Evolutionary conservation across 1,140 invertebrate species (phyloP), one percentile per base, ranked within the genome.

Genomic region (Zaprionus africanus): DNA sequence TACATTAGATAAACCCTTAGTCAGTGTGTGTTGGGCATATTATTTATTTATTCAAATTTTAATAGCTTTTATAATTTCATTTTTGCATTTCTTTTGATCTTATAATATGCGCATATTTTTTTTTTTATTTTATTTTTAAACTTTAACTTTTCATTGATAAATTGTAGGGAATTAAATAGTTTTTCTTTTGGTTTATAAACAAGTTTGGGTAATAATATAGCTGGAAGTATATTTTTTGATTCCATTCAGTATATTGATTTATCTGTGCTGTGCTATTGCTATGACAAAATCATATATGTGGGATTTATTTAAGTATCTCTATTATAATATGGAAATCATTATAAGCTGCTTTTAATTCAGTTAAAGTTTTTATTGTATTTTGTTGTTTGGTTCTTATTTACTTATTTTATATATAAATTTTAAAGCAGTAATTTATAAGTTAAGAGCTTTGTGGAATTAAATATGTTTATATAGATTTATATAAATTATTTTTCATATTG

Each of bases 61-160:
- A 63, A 72, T 49, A 61, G 38, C 6, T 69, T 66, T 66, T 61
- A 66, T 72, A 76, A 76, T 46, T 46, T 59, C 59, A 36, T 71
- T 41, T 41, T 65, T 67, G 49, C 64, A 58, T 34, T 34, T n/a
- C 54, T 65, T 65, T 65, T 60, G n/a, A 38, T 57, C 61, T 64
- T 71, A 71, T 66, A 72, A 66, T 72, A 72, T 76, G 68, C 74
- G 69, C 68, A 76, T 65, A 76, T 66, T 65, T 49, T 60, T 26
- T 76, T 76, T 72, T 43, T 6, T 43, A 6, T 43, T 61, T 61
- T 61, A 22, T 41, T 24, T 60, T 41, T 71, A 34, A 71, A 63
- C 54, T 76, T 70, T n/a, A 76, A 60, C 11, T 59, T 58, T 76
- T 19, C 7, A 61, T 75, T 65, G 34, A 65, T 75, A 68, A 34